These are phyloP conservation scores for Drosophila neotestacea DNA, from an alignment of 2,888 invertebrate species.

Conservation along the genomic window DNA sequence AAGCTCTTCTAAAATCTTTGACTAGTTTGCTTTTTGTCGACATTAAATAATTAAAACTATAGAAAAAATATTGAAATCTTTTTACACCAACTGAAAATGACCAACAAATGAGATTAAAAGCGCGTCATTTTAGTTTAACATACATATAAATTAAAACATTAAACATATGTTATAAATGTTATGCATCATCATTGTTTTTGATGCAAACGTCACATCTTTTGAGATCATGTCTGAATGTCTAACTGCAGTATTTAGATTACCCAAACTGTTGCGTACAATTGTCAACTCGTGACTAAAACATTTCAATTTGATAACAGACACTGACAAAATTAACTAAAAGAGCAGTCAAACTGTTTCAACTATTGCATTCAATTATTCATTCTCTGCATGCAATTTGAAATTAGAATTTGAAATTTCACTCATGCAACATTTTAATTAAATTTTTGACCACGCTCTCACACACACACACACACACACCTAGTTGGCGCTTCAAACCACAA, in stretches of 20 bases:
- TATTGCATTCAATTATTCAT: constrained; percentile 73
- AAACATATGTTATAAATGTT: no score
- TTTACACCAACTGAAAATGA: neutral
- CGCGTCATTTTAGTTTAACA: no score
- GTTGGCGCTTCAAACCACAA: constrained; percentile 60
- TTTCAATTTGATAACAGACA: constrained; percentile 37
- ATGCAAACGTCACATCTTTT: neutral
- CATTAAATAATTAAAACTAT: no score
- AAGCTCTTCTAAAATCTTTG: no score
- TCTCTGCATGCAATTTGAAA: constrained; percentile 66
- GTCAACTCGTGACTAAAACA: constrained; percentile 15
- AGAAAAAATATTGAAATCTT: no score
- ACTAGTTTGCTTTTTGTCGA: no score
- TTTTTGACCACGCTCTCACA: constrained; percentile 53
- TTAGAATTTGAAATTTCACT: constrained; percentile 61
- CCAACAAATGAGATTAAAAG: neutral
- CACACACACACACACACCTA: constrained; percentile 18
- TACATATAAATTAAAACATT: no score
- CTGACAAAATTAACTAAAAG: constrained; percentile 50
- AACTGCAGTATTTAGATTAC: constrained; percentile 7
- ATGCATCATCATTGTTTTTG: no score
- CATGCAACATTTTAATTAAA: constrained; percentile 74
- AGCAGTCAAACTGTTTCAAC: constrained; percentile 54
- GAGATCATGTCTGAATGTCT: neutral
- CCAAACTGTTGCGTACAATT: constrained; percentile 25